Evolutionary conservation across 2,113 vertebrate genomes (phyloP), one percentile per base, ranked within the genome.

Genomic region (Myanophis thanlyinensis): DNA sequence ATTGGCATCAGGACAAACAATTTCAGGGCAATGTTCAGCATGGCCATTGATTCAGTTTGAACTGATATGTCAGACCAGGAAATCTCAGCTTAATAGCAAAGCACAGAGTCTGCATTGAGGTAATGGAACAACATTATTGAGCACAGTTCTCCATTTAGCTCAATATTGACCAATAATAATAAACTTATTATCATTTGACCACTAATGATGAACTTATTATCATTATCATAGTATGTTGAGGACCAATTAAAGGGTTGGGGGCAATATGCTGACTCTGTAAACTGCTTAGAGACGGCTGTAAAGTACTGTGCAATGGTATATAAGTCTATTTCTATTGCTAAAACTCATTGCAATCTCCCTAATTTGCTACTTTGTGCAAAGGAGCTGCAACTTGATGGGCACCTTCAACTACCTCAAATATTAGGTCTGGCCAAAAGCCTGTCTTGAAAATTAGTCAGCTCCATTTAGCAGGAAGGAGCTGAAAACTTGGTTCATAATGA

Each of bases 241-340:
- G 62, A 23, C 22, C 92, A 92, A 90, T 90, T 88, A 1, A 9
- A 18, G 62, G 0, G 18, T 90, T n/a, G n/a, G n/a, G n/a, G n/a
- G n/a, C n/a, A 62, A 51, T 2, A 80, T 30, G 0, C 0, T 23
- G 0, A 86, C 88, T 0, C 89, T 93, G 2, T 46, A 90, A 67
- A 67, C 11, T 35, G 12, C n/a, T n/a, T n/a, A n/a, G n/a, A n/a
- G n/a, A n/a, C n/a, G n/a, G n/a, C n/a, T n/a, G n/a, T n/a, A n/a
- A n/a, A n/a, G n/a, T n/a, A n/a, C n/a, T n/a, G n/a, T n/a, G n/a
- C n/a, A n/a, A n/a, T n/a, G n/a, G n/a, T n/a, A n/a, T n/a, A n/a
- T n/a, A n/a, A n/a, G n/a, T n/a, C n/a, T n/a, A n/a, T n/a, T n/a
- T n/a, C n/a, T 1, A 49, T 51, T 85, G 40, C 1, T 53, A 4